These are phyloP conservation scores for Plagodis pulveraria DNA, from an alignment of 2,888 invertebrate species.

Conservation along the genomic window DNA sequence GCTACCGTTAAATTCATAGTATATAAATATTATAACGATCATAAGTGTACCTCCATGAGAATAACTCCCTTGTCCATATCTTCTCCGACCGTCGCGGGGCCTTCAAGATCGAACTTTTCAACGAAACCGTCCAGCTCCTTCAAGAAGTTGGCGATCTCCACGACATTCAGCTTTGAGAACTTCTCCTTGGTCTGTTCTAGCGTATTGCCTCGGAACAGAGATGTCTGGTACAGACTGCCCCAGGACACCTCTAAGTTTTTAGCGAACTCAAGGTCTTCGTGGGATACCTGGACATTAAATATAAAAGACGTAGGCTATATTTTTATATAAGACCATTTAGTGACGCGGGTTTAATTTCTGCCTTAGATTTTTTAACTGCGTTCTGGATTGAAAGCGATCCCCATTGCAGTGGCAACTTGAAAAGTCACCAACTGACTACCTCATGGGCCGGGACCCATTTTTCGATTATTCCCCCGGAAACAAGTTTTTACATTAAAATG, in stretches of 20 bases:
- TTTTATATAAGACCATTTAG: too few relatives aligned
- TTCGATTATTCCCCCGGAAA: too few relatives aligned
- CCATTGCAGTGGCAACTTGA: too few relatives aligned
- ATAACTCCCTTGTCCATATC: conserved; percentile 90
- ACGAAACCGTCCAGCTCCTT: conserved; percentile 87
- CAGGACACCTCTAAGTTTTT: conserved; percentile 88
- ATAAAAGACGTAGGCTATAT: too few relatives aligned
- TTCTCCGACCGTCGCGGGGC: conserved; percentile 92
- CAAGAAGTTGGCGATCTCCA: conserved; percentile 89
- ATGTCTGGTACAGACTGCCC: conserved; percentile 88
- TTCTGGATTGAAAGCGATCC: too few relatives aligned
- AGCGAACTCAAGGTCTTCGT: conserved; percentile 84
- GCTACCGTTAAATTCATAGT: too few relatives aligned
- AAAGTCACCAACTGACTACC: too few relatives aligned
- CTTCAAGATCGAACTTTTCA: conserved; percentile 89
- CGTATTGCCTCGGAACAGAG: conserved; percentile 88
- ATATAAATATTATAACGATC: too few relatives aligned
- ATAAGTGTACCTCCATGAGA: conserved; percentile 86
- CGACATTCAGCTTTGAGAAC: conserved; percentile 92
- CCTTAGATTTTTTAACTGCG: too few relatives aligned
- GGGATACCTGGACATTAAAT: conserved; percentile 61
- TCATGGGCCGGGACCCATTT: too few relatives aligned
- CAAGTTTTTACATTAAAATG: too few relatives aligned
- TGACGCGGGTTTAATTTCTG: too few relatives aligned
- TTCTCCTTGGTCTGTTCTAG: conserved; percentile 93